A percentile compares a stretch with the other conserved stretches of the same genome.
These are phyloP conservation scores for Megaceryle alcyon DNA, from an alignment of 2,797 vertebrate genomes.

Conservation along the genomic window DNA sequence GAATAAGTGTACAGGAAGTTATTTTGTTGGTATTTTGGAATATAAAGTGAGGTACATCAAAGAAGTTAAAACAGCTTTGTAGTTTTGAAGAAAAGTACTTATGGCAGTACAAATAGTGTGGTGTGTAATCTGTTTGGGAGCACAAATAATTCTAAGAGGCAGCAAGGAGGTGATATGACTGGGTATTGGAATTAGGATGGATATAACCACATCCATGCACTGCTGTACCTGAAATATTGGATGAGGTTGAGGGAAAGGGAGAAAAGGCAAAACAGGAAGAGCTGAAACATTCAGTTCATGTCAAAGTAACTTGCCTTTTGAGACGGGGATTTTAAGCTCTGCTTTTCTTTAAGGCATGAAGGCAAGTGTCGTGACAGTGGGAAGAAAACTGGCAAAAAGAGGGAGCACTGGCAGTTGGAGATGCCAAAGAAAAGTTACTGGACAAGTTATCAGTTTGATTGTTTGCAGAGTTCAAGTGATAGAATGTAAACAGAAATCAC, in stretches of 20 bases:
- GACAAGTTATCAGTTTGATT: fast-evolving
- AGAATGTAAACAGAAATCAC: not conserved
- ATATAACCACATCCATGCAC: not conserved
- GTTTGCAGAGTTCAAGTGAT: not conserved
- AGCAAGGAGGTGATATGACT: not conserved
- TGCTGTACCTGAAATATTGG: not conserved
- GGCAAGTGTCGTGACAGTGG: not conserved
- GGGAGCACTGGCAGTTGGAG: not conserved
- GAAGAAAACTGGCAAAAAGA: not conserved
- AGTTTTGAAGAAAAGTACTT: not conserved
- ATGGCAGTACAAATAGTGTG: not conserved
- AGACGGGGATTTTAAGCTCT: not conserved
- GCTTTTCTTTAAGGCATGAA: not conserved
- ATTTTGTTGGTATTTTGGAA: fast-evolving
- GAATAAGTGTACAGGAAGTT: not conserved
- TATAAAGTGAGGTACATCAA: not conserved
- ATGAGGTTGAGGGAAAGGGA: not conserved
- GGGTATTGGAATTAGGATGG: not conserved
- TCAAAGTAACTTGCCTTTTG: not conserved
- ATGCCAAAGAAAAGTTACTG: not conserved
- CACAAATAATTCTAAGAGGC: not conserved
- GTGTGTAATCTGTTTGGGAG: not conserved
- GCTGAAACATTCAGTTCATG: not conserved
- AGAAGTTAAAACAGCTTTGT: not conserved
- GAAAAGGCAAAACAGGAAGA: not conserved